Base-by-base conservation (phyloP, 2,888 invertebrate species). In the Ochropleura leucogaster region DNA sequence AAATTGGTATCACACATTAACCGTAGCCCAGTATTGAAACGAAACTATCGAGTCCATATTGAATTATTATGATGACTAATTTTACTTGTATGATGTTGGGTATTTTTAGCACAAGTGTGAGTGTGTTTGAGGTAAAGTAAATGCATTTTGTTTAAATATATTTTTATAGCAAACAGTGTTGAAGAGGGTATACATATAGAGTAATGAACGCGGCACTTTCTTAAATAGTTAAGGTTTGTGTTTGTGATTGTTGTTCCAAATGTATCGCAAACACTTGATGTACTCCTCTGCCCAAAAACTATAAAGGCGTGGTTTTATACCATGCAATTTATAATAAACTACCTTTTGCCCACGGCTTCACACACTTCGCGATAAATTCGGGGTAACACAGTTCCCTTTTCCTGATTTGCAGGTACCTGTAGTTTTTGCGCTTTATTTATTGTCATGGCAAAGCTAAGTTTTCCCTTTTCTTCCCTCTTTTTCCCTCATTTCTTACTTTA, bases 21-120 rank as follows among this genome's bases (percentile, higher is more conserved):
- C 42, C 1, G 10, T 65, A 20, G 44, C 63, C 69, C 40, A 57
- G 49, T 57, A 62, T 62, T 55, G 71, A 44, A 40, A 69, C 55
- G n/a, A 65, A 68, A 65, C 68, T 68, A 60, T 49, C 40, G 4
- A 14, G 6, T 6, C 3, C 20, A 30, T 14, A 10, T 9, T 53
- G 40, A 10, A 40, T 46, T 30, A 30, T 30, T 30, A 30, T 30
- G 30, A 44, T 77, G 78, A 73, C 30, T 67, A 77, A 82, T 42
- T 42, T 3, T 30, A 30, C 30, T 30, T 30, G 30, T 30, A 44
- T 18, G 59, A 12, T 55, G 69, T 63, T 49, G 51, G 46, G 57
- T 82, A 81, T 82, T 74, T 82, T 82, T 75, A 82, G 71, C 10
- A n/a, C 4, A 14, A n/a, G 7, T 51, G 20, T 47, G 18, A 44